Percentiles rank a stretch among this genome's conserved stretches.
These are phyloP conservation scores for Silurus asotus DNA, from an alignment of 2,113 vertebrate genomes.

Conservation along the genomic window DNA sequence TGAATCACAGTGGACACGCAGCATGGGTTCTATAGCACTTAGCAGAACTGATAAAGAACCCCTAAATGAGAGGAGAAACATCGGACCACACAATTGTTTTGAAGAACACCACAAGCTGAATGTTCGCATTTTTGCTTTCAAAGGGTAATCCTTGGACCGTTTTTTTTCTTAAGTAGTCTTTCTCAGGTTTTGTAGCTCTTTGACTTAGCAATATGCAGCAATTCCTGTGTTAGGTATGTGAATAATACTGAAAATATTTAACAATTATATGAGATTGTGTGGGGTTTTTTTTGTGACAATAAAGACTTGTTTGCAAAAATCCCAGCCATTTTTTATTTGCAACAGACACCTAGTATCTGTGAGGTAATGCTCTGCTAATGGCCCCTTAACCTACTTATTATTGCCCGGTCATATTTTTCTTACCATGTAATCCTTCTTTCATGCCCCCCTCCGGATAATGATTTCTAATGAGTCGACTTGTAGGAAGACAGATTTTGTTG, in stretches of 20 bases:
- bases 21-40: not conserved
- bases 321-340: not conserved
- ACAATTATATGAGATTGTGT: not conserved
- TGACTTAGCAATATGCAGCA: not conserved
- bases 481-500: slow-evolving; percentile 46
- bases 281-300: not conserved
- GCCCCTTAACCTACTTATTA: not conserved
- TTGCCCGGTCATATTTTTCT: not conserved
- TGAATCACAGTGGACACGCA: slow-evolving; percentile 1
- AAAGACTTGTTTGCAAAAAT: not conserved
- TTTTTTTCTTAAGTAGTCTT: not conserved
- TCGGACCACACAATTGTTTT: not conserved
- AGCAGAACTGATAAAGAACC: not conserved
- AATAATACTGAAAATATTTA: not conserved
- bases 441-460: not conserved
- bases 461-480: slow-evolving; percentile 27
- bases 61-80: not conserved
- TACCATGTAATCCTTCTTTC: not conserved
- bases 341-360: not conserved
- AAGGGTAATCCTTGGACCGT: not conserved
- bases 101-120: not conserved
- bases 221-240: not conserved
- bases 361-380: not conserved
- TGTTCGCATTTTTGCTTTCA: not conserved
- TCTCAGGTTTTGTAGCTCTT: not conserved